phyloP scores from a whole-genome alignment of 1,140 invertebrate species.

The Dreissena polymorpha region DNA sequence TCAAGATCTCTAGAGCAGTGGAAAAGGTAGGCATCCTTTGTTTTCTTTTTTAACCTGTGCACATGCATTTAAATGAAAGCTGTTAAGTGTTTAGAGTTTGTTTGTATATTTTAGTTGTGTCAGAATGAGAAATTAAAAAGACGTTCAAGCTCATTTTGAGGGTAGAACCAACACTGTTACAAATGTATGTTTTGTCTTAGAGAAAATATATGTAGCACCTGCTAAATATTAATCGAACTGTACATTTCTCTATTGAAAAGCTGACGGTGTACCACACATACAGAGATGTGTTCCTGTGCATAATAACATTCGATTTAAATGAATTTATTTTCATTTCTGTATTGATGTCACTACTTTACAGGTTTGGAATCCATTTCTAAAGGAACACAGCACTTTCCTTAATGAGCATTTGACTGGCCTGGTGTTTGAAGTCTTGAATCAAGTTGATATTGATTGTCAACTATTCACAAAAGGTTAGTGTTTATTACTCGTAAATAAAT shows the following conservation, averaged over 20 bases:
- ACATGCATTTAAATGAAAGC: background rate
- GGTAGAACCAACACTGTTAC: background rate
- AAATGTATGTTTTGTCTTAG: too few relatives aligned
- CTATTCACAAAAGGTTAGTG: slow-evolving; percentile 18
- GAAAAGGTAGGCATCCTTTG: slow-evolving; percentile 63
- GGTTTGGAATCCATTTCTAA: slow-evolving; percentile 24
- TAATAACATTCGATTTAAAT: too few relatives aligned
- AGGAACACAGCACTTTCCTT: slow-evolving; percentile 13
- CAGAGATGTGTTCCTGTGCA: too few relatives aligned
- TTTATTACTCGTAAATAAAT: background rate
- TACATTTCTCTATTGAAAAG: too few relatives aligned
- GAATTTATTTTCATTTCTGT: too few relatives aligned
- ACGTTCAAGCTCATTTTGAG: background rate
- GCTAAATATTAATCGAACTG: too few relatives aligned
- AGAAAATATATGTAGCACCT: too few relatives aligned
- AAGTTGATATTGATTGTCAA: background rate
- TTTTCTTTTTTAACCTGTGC: background rate
- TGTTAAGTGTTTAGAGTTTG: background rate
- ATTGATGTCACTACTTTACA: slow-evolving; percentile 10
- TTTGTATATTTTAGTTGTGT: background rate
- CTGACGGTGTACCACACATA: too few relatives aligned
- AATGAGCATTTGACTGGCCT: slow-evolving; percentile 4
- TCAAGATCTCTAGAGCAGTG: slow-evolving; percentile 60
- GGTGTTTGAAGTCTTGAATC: slow-evolving; percentile 17
- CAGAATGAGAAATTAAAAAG: background rate